Evolutionary conservation across 2,113 vertebrate genomes (phyloP).

Genomic region (Hemicordylus capensis): DNA sequence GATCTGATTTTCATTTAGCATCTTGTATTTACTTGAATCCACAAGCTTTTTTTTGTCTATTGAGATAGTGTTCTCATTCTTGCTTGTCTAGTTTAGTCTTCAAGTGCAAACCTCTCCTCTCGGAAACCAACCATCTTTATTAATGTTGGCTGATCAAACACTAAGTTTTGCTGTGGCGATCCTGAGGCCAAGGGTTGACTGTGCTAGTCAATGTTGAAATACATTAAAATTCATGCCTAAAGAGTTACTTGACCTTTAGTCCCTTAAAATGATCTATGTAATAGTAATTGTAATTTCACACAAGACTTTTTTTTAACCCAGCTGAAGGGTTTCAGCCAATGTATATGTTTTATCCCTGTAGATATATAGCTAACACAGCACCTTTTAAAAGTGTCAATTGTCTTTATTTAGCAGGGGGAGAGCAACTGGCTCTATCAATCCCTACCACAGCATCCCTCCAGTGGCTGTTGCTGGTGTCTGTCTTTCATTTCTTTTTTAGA

Average conservation of each 20-base stretch:
- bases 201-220: not conserved
- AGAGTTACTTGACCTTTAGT: too few species aligned
- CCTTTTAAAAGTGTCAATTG: too few species aligned
- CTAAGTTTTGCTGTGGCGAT: not conserved
- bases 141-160: not conserved
- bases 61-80: not conserved
- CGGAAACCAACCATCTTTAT: not conserved
- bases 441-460: too few species aligned
- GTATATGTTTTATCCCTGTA: too few species aligned
- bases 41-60: not conserved
- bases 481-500: too few species aligned
- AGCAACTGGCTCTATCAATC: too few species aligned
- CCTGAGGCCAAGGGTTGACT: not conserved
- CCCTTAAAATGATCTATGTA: too few species aligned
- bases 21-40: not conserved
- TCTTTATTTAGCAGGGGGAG: too few species aligned
- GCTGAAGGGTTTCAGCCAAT: not conserved
- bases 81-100: not conserved
- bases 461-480: too few species aligned
- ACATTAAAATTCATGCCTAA: not conserved
- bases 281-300: not conserved
- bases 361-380: too few species aligned
- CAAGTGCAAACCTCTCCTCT: not conserved
- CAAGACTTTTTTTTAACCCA: too few species aligned
- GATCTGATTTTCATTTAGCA: conserved; percentile 7